Evolutionary conservation across 2,113 vertebrate species (phyloP).

Genomic region (Pitta sordida): DNA sequence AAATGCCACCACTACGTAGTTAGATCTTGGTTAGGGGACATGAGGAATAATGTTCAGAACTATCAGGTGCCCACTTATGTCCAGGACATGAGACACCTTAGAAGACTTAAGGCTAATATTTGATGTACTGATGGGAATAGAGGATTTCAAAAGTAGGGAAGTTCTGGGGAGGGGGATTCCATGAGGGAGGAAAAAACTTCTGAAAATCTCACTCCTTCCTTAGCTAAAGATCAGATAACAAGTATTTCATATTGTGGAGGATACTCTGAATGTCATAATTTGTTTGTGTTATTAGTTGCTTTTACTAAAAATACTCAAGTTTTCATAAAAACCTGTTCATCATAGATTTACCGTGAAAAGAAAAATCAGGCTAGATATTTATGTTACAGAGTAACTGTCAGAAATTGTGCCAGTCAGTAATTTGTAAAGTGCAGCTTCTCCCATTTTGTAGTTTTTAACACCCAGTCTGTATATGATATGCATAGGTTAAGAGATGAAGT

Average conservation of each 20-base stretch:
- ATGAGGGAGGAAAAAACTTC: neutral
- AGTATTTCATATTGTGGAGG: neutral
- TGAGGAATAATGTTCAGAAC: neutral
- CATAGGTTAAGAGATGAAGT: neutral
- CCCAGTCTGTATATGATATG: neutral
- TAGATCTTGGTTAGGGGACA: neutral
- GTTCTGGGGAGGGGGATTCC: neutral
- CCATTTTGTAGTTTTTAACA: neutral
- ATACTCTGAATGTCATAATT: neutral
- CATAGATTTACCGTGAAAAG: neutral
- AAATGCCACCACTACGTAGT: neutral
- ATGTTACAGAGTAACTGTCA: neutral
- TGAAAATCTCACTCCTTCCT: neutral
- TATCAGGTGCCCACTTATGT: neutral
- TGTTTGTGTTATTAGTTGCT: neutral
- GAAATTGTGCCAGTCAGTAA: neutral
- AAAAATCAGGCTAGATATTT: neutral
- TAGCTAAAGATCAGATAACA: neutral
- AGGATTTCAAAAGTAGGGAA: neutral
- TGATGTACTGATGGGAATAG: rapidly evolving
- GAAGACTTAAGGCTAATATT: neutral
- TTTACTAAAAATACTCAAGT: neutral
- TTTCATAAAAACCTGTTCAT: neutral
- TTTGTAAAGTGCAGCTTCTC: neutral
- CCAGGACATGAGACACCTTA: neutral